Percentiles rank a stretch among this genome's conserved stretches.
These are phyloP conservation scores for Crotalus horridus DNA, from an alignment of 2,113 vertebrate species.

Conservation along the genomic window DNA sequence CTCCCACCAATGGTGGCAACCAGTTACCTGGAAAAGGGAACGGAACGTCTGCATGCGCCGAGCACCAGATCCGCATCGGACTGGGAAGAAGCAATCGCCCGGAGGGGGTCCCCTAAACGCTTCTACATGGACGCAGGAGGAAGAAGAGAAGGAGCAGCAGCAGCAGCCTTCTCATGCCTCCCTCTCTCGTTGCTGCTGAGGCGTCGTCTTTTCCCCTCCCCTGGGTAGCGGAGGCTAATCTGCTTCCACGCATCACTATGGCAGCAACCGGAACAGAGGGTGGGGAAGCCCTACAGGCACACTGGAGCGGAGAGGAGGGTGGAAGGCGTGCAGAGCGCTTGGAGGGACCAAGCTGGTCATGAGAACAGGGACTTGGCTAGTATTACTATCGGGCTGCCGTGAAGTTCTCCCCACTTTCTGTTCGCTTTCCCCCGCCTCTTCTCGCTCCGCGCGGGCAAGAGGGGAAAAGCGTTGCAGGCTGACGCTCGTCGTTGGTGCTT, in stretches of 20 bases:
- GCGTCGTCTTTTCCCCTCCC: background rate
- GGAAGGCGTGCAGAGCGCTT: background rate
- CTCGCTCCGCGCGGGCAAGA: background rate
- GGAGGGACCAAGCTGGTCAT: background rate
- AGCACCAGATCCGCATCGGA: background rate
- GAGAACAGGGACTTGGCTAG: background rate
- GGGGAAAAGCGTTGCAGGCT: background rate
- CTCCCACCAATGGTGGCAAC: background rate
- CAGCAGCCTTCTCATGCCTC: background rate
- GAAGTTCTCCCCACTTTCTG: background rate
- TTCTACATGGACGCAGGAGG: background rate
- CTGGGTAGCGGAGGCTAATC: background rate
- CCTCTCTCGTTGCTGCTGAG: background rate
- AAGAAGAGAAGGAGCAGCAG: background rate
- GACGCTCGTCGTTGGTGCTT: background rate
- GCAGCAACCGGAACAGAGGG: constrained; percentile 7
- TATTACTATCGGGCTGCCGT: background rate
- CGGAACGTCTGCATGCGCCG: background rate
- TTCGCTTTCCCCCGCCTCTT: background rate
- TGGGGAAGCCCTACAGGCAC: constrained; percentile 26
- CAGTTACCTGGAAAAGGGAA: background rate
- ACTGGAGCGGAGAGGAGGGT: background rate
- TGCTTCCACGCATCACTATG: constrained; percentile 25
- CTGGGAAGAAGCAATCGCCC: background rate
- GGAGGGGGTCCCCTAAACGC: background rate